Evolutionary conservation across 2,888 invertebrate genomes (phyloP).

Genomic region (Pseudanteris insignis): DNA sequence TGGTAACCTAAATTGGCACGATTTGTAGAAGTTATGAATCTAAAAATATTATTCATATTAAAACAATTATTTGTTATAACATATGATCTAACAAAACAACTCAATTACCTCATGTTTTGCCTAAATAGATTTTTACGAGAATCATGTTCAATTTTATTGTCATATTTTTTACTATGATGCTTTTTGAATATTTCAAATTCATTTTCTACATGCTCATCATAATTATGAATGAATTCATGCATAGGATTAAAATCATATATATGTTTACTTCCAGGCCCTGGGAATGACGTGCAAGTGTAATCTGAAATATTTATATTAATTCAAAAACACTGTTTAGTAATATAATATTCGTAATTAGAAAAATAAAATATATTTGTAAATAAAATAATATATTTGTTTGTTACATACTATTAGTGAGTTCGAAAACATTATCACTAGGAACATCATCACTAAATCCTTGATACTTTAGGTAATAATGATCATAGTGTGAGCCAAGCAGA

Average conservation of each 20-base stretch:
- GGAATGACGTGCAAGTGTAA: slow-evolving; percentile 79
- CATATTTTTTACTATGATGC: slow-evolving; percentile 78
- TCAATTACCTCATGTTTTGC: slow-evolving; percentile 79
- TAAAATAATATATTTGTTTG: too few species aligned
- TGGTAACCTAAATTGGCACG: slow-evolving; percentile 78
- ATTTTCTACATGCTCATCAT: slow-evolving; percentile 76
- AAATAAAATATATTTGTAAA: too few species aligned
- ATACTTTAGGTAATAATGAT: slow-evolving; percentile 91
- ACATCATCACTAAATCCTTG: slow-evolving; percentile 71
- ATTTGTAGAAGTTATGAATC: slow-evolving; percentile 83
- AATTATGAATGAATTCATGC: slow-evolving; percentile 83
- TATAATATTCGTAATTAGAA: too few species aligned
- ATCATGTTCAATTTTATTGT: slow-evolving; percentile 72
- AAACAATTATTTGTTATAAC: too few species aligned
- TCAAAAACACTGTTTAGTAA: neutral
- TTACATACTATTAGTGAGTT: slow-evolving; percentile 71
- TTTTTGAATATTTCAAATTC: slow-evolving; percentile 81
- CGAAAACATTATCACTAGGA: slow-evolving; percentile 77
- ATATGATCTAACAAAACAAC: too few species aligned
- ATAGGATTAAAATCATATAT: slow-evolving; percentile 91
- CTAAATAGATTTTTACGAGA: slow-evolving; percentile 81
- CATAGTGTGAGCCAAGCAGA: slow-evolving; percentile 93
- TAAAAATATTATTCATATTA: slow-evolving; percentile 51
- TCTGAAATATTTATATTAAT: slow-evolving; percentile 66
- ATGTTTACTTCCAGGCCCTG: slow-evolving; percentile 83